Evolutionary conservation across 2,113 vertebrate genomes (phyloP).

Genomic region (Gopherus evgoodei): DNA sequence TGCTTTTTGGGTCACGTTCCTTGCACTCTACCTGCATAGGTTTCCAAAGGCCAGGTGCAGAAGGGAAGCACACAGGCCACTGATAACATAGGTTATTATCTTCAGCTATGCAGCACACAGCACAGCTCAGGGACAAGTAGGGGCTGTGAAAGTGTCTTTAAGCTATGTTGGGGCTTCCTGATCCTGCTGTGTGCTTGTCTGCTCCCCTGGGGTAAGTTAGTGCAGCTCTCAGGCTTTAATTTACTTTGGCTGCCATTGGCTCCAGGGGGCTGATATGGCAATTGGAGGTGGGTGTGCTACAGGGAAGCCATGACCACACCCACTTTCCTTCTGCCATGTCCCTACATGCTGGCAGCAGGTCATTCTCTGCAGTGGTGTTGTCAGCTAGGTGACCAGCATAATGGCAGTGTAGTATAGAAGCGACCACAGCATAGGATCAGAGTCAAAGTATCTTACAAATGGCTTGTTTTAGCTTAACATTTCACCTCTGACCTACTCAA

Average conservation of each 20-base stretch:
- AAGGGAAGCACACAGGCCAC: background rate
- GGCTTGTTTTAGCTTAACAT: background rate
- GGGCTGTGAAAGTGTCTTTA: background rate
- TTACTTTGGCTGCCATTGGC: background rate
- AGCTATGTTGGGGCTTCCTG: background rate
- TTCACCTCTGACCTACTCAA: background rate
- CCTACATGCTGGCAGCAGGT: rapidly evolving
- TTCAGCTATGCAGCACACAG: background rate
- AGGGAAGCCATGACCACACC: background rate
- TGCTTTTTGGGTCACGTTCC: background rate
- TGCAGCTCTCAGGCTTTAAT: background rate
- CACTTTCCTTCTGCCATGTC: background rate
- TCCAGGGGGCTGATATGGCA: background rate
- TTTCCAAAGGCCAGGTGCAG: background rate
- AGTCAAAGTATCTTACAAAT: background rate
- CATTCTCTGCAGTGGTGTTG: rapidly evolving
- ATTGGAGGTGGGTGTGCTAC: background rate
- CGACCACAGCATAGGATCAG: rapidly evolving
- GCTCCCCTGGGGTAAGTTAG: background rate
- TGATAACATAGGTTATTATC: rapidly evolving
- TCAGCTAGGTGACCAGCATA: background rate
- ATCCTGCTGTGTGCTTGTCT: background rate
- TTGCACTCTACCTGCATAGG: background rate
- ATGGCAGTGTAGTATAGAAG: background rate
- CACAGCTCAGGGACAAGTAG: background rate